Conservation (phyloP, 2,113 vertebrate species). For the Fregetta grallaria region DNA sequence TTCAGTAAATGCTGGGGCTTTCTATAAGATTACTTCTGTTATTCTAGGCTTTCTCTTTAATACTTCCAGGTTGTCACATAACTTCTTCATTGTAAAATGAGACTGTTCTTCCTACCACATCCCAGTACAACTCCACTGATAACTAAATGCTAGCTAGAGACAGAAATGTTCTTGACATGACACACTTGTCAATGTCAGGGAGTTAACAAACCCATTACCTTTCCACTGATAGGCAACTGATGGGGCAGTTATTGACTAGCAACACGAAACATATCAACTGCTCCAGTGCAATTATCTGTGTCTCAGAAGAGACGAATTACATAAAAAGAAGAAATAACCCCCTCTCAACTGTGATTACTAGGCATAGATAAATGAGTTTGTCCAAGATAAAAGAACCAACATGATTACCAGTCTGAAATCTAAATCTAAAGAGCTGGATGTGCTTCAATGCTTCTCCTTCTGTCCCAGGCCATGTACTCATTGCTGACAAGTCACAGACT, state of each 20-base stretch:
- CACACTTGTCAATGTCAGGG: background rate
- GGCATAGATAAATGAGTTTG: background rate
- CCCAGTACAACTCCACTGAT: background rate
- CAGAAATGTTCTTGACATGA: background rate
- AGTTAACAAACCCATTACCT: background rate
- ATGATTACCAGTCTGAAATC: background rate
- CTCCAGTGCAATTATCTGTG: background rate
- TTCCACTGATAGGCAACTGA: background rate
- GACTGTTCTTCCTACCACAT: background rate
- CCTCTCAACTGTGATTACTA: background rate
- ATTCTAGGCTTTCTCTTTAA: background rate
- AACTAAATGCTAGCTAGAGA: background rate
- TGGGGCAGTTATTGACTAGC: background rate
- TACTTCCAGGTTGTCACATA: background rate
- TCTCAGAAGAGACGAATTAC: background rate
- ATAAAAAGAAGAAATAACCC: background rate
- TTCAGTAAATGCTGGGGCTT: background rate
- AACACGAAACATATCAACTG: background rate
- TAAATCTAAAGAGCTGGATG: background rate
- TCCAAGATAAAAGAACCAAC: background rate
- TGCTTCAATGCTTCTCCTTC: background rate
- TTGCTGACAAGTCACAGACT: background rate
- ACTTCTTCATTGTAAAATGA: background rate
- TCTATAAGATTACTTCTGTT: background rate
- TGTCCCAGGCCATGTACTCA: background rate